Base-by-base conservation (phyloP, 2,113 vertebrate species). In the Herpailurus yagouaroundi region DNA sequence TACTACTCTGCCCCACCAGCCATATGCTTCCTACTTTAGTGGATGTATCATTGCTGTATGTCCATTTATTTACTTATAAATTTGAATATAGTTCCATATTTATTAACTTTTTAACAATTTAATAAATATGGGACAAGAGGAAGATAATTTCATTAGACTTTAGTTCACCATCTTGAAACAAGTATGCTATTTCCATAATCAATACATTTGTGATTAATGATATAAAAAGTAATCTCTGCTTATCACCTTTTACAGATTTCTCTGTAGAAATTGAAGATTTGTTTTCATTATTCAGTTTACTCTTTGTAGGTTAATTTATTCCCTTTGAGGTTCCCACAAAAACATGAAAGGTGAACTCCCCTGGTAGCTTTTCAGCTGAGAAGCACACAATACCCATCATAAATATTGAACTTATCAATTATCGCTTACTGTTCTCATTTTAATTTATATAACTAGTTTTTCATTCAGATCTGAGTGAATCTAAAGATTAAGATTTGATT, bases 401-500 rank as follows among this genome's bases (percentile, higher is more conserved):
- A 87, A 89, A 77, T 84, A 45, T 38, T 57, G 31, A 68, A 73
- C 69, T 86, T 87, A 45, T 96, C 96, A 97, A 95, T 93, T 97
- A 90, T 64, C 81, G 31, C 68, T 89, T 92, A 92, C 15, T 0
- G 2, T 66, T 89, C 36, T 93, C 91, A 96, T 97, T 96, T 96
- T 89, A 98, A 96, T 86, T 94, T 94, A 69, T 89, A 41, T 55
- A 89, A 36, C 79, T 91, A 94, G 63, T 79, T 86, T 69, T 90
- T 82, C 52, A 90, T 95, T 86, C 79, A 94, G 80, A 88, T 86
- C 89, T 92, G 77, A 96, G 45, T 63, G 77, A 95, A 64, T 84
- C 41, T 76, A 50, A 97, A 97, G 84, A 91, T 93, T 96, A 97
- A 60, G 71, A 55, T 94, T 97, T 96, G 82, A 98, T 96, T 97